Base-by-base conservation (phyloP, 2,797 vertebrate genomes). In the Myotis findleyi region DNA sequence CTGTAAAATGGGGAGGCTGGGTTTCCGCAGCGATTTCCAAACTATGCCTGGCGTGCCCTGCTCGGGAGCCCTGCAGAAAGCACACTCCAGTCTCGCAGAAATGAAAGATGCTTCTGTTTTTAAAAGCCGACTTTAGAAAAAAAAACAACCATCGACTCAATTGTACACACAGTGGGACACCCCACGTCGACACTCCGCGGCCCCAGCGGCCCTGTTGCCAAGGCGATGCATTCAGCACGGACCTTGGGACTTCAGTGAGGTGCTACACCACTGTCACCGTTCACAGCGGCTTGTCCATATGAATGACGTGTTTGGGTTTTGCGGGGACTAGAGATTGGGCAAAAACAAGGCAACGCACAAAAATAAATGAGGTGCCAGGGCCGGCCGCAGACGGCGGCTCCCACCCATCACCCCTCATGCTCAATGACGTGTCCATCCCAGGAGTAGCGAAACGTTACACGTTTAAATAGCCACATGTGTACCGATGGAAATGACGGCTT, bases 151-250 rank as follows among this genome's bases (percentile, higher is more conserved):
- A 53, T 55, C n/a, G 18, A 49, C 90, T 82, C 30, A 69, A 21
- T 82, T 6, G 57, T 7, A 44, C 7, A 13, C 17, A 7, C 36
- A 21, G 57, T 17, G 6, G 57, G 0, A 20, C 21, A 30, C 62
- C 18, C 41, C 33, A 4, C 44, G 38, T 62, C 20, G 25, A 66
- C 38, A 36, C 44, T 4, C 36, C 3, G 20, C 1, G 7, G 79
- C 30, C 72, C 38, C 23, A 1, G 69, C 6, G 21, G 73, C 62
- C 30, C 30, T 53, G 68, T 18, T 38, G 76, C 72, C 53, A 41
- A 76, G n/a, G 87, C 71, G 59, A 73, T 87, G 81, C 83, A 57
- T 93, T 95, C 80, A 82, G 72, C 68, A 47, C 16, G 69, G 75
- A 75, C 68, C 76, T 64, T 33, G 68, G 36, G 83, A 75, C 84